Percentiles rank a stretch among this genome's conserved stretches.
These are phyloP conservation scores for Tylochromis polylepis DNA, from an alignment of 2,113 vertebrate species.

Conservation along the genomic window DNA sequence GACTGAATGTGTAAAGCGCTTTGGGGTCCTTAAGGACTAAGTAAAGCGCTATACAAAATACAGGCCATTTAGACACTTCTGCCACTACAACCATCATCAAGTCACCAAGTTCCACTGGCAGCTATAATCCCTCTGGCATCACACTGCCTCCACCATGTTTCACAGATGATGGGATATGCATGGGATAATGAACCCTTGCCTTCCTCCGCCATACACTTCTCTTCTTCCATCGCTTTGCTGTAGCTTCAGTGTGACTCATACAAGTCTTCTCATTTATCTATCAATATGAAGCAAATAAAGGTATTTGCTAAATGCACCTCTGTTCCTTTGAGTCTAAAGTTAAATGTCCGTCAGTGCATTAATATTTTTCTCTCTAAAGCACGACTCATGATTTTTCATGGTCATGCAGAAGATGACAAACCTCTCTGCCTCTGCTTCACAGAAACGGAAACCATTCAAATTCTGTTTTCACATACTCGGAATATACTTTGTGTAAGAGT, in stretches of 20 bases:
- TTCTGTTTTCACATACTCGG: not conserved
- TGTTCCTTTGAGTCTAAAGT: not conserved
- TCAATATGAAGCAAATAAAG: not conserved
- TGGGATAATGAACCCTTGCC: not conserved
- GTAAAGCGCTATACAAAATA: too few relatives aligned
- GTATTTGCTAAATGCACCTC: not conserved
- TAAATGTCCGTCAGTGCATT: not conserved
- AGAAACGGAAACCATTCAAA: not conserved
- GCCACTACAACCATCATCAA: not conserved
- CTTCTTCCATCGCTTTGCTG: not conserved
- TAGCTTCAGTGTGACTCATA: not conserved
- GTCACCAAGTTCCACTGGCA: not conserved
- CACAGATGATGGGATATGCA: not conserved
- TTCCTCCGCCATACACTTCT: not conserved
- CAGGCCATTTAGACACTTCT: too few relatives aligned
- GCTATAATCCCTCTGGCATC: not conserved
- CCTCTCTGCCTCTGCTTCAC: not conserved
- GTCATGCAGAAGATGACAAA: not conserved
- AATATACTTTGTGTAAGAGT: not conserved
- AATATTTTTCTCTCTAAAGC: not conserved
- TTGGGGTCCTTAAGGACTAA: too few relatives aligned
- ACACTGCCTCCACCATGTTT: not conserved
- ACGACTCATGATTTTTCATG: not conserved
- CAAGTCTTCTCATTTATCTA: not conserved
- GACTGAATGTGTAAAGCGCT: too few relatives aligned